Base-by-base conservation (phyloP, 1,140 invertebrate species). In the Drosophila watanabei region DNA sequence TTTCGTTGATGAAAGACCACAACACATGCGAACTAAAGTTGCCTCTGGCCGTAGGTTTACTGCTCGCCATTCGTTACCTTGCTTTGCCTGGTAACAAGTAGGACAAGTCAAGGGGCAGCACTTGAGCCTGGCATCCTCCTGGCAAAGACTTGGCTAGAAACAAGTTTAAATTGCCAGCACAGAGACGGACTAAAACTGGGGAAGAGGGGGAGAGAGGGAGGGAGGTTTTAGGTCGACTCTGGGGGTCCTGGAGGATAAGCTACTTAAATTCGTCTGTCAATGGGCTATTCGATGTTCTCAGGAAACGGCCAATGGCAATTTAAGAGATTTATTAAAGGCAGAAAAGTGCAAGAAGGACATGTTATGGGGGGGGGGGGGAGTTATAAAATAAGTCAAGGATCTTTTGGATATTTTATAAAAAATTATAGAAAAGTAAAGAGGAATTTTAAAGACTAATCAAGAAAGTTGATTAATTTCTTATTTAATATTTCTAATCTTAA, bases 11-110 rank as follows among this genome's bases (percentile, higher is more conserved):
- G 86, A 60, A 89, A 86, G 86, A 85, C 86, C 86, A 82, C 86
- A 86, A 89, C 82, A 89, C 86, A 89, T 90, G 86, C 86, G 86
- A 88, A 86, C 70, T 79, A 75, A 90, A 85, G 65, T 89, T 84
- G 33, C 62, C 37, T 32, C 56, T 61, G 71, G 71, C 57, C 39
- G 46, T 16, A 45, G 71, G 75, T 49, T 63, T 73, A 9, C 32
- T 35, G 18, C 45, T 39, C 24, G 46, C 49, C 13, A 28, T 37
- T 59, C 48, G 68, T 45, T 70, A 57, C 28, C 63, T 46, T 71
- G 18, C 39, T 51, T 54, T 41, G 45, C 51, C 72, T 79, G 88
- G 83, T 76, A 89, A 89, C 85, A 89, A 89, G 81, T 89, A 68
- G 79, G 75, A 64, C 86, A 89, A 79, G 78, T 89, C 81, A 81